phyloP scores from a whole-genome alignment of 35 echinoderm and acorn worm species.

The Heliocidaris erythrogramma region DNA sequence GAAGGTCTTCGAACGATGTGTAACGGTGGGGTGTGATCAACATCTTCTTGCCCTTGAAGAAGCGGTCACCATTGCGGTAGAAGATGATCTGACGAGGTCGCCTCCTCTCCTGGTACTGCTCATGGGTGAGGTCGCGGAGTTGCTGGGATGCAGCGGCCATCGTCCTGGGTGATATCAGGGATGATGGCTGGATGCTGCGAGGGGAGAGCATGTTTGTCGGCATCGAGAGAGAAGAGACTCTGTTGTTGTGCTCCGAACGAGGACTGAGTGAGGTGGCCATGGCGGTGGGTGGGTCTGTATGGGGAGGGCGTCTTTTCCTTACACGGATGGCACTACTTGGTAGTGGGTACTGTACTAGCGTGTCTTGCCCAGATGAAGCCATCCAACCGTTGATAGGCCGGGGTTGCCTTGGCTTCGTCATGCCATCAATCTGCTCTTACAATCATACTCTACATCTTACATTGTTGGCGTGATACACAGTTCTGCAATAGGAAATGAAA shows the following conservation, averaged over 20 bases:
- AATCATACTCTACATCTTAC: background rate
- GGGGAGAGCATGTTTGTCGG: background rate
- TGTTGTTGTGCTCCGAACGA: background rate
- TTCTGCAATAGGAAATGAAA: background rate
- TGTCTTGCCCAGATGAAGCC: background rate
- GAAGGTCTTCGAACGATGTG: constrained; percentile 70
- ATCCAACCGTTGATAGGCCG: constrained; percentile 17
- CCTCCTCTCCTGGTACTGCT: constrained; percentile 51
- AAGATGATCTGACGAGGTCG: constrained; percentile 74
- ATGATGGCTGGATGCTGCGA: background rate
- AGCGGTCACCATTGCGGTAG: constrained; percentile 92
- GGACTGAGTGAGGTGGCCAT: constrained; percentile 15
- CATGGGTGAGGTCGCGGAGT: constrained; percentile 42
- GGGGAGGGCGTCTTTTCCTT: background rate
- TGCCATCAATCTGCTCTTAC: background rate
- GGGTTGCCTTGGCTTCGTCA: constrained; percentile 13
- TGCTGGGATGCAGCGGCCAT: constrained; percentile 47
- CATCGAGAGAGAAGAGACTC: background rate
- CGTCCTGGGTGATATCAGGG: background rate
- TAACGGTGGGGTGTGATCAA: constrained; percentile 86
- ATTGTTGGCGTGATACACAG: background rate
- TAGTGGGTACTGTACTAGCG: constrained; percentile 15
- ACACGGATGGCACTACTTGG: background rate
- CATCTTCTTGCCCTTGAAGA: constrained; percentile 88
- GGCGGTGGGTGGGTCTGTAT: background rate